Evolutionary conservation across 1,140 invertebrate genomes (phyloP).

Genomic region (Papilio helenus): DNA sequence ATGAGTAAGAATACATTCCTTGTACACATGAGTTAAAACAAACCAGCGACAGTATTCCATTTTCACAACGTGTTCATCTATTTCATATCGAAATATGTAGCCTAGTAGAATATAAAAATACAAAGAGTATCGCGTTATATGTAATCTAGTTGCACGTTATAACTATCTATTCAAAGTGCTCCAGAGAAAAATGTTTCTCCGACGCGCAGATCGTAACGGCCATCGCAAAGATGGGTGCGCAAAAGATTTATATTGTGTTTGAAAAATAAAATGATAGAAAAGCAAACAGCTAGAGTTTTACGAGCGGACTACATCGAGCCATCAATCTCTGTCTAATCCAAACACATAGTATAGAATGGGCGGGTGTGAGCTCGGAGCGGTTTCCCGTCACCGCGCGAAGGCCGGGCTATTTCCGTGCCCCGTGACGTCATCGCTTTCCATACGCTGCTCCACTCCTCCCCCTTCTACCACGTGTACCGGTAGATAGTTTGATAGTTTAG

Average conservation of each 20-base stretch:
- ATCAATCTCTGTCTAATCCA: slow-evolving; percentile 58
- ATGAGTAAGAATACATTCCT: too few species aligned
- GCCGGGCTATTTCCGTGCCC: slow-evolving; percentile 65
- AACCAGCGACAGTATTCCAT: too few species aligned
- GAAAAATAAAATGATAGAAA: slow-evolving; percentile 29
- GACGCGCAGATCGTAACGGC: not conserved
- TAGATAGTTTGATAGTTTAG: slow-evolving; percentile 5
- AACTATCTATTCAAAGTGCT: not conserved
- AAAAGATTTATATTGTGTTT: slow-evolving; percentile 41
- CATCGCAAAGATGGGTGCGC: slow-evolving; percentile 8
- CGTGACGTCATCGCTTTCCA: slow-evolving; percentile 70
- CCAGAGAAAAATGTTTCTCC: not conserved
- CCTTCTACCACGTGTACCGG: slow-evolving; percentile 1
- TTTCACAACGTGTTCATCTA: not conserved
- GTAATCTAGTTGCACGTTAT: not conserved
- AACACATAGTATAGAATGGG: slow-evolving; percentile 57
- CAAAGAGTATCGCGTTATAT: not conserved
- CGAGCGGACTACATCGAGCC: slow-evolving; percentile 47
- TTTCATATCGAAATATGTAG: not conserved
- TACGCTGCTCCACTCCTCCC: slow-evolving; percentile 47
- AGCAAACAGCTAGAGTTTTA: slow-evolving; percentile 44
- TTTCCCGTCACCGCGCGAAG: slow-evolving; percentile 69
- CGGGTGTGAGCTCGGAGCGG: slow-evolving; percentile 58
- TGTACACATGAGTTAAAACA: too few species aligned
- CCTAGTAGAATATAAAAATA: not conserved